Conservation (phyloP, 2,888 invertebrate species). For the Nycteola revayana region DNA sequence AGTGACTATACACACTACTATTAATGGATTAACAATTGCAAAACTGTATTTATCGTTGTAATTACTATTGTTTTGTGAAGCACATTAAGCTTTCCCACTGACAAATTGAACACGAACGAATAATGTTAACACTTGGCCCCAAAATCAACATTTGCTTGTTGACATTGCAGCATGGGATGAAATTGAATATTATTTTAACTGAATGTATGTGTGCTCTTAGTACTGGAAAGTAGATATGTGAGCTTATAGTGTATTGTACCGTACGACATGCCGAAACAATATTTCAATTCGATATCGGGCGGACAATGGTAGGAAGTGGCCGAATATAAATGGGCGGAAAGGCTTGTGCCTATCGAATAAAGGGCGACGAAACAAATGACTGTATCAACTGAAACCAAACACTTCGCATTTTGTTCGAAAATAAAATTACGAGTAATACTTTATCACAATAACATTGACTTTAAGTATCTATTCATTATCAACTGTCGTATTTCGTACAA, state of each 20-base stretch:
- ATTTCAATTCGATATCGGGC: constrained; percentile 77
- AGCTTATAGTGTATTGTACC: constrained; percentile 50
- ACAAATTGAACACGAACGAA: constrained; percentile 47
- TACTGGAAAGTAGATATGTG: constrained; percentile 31
- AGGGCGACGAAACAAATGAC: constrained; percentile 54
- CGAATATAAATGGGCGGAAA: constrained; percentile 79
- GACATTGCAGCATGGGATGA: constrained; percentile 37
- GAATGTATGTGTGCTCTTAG: constrained; percentile 22
- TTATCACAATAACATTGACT: background rate
- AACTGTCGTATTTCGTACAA: no score
- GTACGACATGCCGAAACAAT: constrained; percentile 69
- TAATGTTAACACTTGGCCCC: constrained; percentile 51
- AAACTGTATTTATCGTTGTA: constrained; percentile 39
- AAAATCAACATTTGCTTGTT: constrained; percentile 51
- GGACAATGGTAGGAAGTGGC: constrained; percentile 75
- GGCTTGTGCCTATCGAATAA: constrained; percentile 68
- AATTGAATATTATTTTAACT: constrained; percentile 47
- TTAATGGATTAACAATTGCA: constrained; percentile 39
- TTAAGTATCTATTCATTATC: no score
- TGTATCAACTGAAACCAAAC: constrained; percentile 36
- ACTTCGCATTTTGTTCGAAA: constrained; percentile 19
- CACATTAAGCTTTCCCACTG: constrained; percentile 43
- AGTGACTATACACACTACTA: constrained; percentile 21
- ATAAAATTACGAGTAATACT: constrained; percentile 22
- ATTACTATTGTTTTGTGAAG: constrained; percentile 46